Evolutionary conservation across 2,113 vertebrate species (phyloP).

Genomic region (Rhea americana): DNA sequence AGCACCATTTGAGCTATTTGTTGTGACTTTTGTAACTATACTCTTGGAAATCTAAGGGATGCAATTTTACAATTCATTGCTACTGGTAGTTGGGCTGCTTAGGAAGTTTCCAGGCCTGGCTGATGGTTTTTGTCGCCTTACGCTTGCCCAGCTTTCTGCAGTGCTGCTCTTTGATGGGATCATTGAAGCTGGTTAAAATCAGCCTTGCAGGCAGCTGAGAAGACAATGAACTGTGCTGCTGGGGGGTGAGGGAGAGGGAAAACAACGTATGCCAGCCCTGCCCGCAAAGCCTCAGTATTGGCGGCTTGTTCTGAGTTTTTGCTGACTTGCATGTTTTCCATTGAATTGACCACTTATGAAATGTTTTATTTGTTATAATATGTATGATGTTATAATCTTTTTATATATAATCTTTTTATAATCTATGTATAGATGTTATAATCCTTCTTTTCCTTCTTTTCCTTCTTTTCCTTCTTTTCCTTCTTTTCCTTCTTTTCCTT

Average conservation of each 20-base stretch:
- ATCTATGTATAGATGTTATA: too few species aligned
- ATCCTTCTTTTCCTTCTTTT: too few species aligned
- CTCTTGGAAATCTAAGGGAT: background rate
- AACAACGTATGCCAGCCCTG: background rate
- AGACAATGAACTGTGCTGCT: background rate
- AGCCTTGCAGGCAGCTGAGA: background rate
- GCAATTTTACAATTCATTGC: background rate
- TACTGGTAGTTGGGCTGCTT: background rate
- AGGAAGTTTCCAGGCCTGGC: background rate
- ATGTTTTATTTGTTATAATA: background rate
- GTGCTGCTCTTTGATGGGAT: background rate
- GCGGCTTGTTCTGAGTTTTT: background rate
- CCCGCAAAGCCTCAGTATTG: background rate
- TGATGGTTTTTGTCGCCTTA: fast-evolving
- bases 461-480: too few species aligned
- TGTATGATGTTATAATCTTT: too few species aligned
- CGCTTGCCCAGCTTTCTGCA: background rate
- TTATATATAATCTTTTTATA: too few species aligned
- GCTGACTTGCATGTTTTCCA: background rate
- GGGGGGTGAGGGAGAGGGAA: background rate
- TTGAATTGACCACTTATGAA: background rate
- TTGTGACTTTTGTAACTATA: background rate
- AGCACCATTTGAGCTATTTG: background rate
- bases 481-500: too few species aligned
- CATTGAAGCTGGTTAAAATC: fast-evolving